phyloP scores from a whole-genome alignment of 2,797 vertebrate species.

The Eulemur albifrons region DNA sequence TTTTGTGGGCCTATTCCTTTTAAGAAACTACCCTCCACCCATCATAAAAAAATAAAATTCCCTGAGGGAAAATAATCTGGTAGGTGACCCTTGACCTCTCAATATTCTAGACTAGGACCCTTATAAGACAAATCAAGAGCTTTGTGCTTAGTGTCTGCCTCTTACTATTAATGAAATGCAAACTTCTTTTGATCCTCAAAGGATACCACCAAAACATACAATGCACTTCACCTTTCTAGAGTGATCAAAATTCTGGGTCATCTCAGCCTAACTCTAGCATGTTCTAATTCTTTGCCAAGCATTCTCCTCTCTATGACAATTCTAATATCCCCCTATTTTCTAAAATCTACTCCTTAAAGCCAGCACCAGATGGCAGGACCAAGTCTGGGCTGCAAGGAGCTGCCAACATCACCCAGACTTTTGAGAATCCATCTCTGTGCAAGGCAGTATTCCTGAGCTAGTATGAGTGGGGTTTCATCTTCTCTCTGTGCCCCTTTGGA shows the following conservation, averaged over 20 bases:
- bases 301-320: not conserved
- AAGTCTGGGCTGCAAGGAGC: not conserved
- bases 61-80: not conserved
- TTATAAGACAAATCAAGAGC: not conserved
- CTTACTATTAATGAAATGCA: not conserved
- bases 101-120: not conserved
- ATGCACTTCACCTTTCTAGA: not conserved
- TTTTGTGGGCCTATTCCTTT: not conserved
- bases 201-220: not conserved
- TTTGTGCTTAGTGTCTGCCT: not conserved
- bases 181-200: not conserved
- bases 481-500: not conserved
- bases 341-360: not conserved
- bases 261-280: not conserved
- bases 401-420: not conserved
- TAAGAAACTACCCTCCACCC: not conserved
- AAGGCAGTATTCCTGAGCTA: not conserved
- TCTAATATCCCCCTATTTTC: not conserved
- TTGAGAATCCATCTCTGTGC: not conserved
- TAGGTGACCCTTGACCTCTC: not conserved
- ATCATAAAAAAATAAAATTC: not conserved
- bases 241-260: not conserved
- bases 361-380: not conserved
- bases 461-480: not conserved
- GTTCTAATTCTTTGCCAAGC: not conserved